Percentiles rank a stretch among this genome's conserved stretches.
Conservation (phyloP, 2,113 vertebrate species). For the Theropithecus gelada region DNA sequence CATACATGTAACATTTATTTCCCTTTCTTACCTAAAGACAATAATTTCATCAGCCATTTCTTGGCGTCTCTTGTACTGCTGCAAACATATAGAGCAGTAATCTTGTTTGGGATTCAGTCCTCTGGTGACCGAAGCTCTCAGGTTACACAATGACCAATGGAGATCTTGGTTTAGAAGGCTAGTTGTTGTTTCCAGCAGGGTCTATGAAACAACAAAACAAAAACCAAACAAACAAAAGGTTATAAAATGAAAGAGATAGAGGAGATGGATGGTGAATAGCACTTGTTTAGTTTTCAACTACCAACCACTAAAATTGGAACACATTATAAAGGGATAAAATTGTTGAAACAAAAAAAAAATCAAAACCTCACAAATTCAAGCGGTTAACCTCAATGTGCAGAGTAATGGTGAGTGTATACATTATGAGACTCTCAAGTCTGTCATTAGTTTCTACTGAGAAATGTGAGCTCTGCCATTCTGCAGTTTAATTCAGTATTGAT, state of each 20-base stretch:
- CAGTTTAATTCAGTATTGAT: conserved; percentile 9
- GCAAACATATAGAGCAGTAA: conserved; percentile 95
- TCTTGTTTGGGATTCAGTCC: conserved; percentile 97
- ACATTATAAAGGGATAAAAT: neutral
- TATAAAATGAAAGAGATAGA: neutral
- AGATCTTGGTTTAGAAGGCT: conserved; percentile 96
- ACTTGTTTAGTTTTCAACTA: neutral
- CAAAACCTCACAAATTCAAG: neutral
- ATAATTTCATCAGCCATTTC: conserved; percentile 94
- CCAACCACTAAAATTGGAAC: neutral
- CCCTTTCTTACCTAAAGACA: conserved; percentile 91
- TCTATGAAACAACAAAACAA: conserved; percentile 83
- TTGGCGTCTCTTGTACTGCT: conserved; percentile 95
- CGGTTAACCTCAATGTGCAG: neutral
- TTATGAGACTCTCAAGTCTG: neutral
- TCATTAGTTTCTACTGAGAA: conserved; percentile 28
- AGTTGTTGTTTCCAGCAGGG: conserved; percentile 96
- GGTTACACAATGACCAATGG: conserved; percentile 97
- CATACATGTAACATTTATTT: neutral
- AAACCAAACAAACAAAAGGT: neutral
- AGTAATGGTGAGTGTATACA: neutral
- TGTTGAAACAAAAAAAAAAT: neutral
- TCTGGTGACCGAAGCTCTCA: conserved; percentile 91
- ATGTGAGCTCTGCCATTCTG: neutral
- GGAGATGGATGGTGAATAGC: neutral